Conservation (phyloP, 2,797 vertebrate genomes). For the Corythornis leucogaster region DNA sequence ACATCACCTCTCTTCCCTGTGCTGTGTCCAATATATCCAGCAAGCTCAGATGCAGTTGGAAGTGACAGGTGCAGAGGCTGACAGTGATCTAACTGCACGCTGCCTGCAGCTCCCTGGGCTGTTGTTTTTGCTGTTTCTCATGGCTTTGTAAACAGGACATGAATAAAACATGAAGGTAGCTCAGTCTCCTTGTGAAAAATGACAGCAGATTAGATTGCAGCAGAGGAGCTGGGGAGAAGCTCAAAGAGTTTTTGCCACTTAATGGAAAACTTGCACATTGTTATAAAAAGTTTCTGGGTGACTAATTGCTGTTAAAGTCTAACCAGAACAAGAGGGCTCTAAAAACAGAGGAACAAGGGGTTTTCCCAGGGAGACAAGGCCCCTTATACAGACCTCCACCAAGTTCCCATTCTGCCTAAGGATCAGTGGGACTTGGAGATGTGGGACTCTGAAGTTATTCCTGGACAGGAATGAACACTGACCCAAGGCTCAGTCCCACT, state of each 20-base stretch:
- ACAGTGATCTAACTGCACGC: neutral
- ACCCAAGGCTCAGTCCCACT: fast-evolving
- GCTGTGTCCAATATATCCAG: fast-evolving
- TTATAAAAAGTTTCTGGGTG: neutral
- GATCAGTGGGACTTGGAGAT: neutral
- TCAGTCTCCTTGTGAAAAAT: neutral
- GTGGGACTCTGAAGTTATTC: neutral
- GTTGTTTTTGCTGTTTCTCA: neutral
- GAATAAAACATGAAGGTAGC: constrained; percentile 1
- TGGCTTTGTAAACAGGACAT: neutral
- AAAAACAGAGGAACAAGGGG: neutral
- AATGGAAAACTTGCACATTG: neutral
- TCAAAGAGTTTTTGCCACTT: neutral
- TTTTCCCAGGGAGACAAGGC: neutral
- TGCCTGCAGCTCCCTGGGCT: neutral
- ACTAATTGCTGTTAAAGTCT: constrained; percentile 44
- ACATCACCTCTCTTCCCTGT: neutral
- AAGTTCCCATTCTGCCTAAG: neutral
- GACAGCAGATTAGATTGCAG: neutral
- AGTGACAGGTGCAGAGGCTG: neutral
- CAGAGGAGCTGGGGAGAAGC: neutral
- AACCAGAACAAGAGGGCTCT: neutral
- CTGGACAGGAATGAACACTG: neutral
- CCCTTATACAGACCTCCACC: neutral
- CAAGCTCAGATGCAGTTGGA: neutral